Evolutionary conservation across 1,140 invertebrate species (phyloP), one percentile per base, ranked within the genome.

Genomic region (Caligus rogercresseyi): DNA sequence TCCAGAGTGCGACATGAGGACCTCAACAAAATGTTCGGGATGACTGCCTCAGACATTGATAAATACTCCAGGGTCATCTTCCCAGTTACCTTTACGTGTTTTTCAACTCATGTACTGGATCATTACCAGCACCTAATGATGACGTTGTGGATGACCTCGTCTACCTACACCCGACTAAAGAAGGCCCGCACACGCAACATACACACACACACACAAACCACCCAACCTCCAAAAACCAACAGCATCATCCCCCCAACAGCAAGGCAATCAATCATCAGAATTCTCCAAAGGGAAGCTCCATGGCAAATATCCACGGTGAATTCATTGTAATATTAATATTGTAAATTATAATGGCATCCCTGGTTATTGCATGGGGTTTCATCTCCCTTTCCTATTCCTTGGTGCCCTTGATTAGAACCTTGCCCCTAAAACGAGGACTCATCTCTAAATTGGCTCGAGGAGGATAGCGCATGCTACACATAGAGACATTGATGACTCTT

Each of bases 21-120:
- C 71, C 83, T 88, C 73, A 88, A 86, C 78, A 88, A 88, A 73
- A 77, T 90, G 67, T 84, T 87, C 70, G 82, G 89, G 69, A 87
- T 89, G 64, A 91, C 88, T 66, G 87, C 90, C 54, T 90, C 87
- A 70, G 90, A 92, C 78, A 93, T 95, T 74, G 90, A 95, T 80
- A 95, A 93, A 76, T 94, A 94, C 72, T 91, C 87, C 25, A 81
- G 90, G 70, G 90, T 93, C 74, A 87, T 93, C 69, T 94, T 94
- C 74, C 90, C 90, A 4, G 89, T 95, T 55, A 92, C 89, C 77
- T 95, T 95, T 78, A 86, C 93, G 66, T 92, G 89, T 75, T 95
- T n/a, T 95, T 80, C 94, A 95, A 74, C 80, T 94, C 61, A 93
- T 92, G 89, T 94, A 95, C 75, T 95, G 90, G 90, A 91, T 93